These are phyloP conservation scores for Archips crataeganus DNA, from an alignment of 2,888 invertebrate genomes.

Conservation along the genomic window DNA sequence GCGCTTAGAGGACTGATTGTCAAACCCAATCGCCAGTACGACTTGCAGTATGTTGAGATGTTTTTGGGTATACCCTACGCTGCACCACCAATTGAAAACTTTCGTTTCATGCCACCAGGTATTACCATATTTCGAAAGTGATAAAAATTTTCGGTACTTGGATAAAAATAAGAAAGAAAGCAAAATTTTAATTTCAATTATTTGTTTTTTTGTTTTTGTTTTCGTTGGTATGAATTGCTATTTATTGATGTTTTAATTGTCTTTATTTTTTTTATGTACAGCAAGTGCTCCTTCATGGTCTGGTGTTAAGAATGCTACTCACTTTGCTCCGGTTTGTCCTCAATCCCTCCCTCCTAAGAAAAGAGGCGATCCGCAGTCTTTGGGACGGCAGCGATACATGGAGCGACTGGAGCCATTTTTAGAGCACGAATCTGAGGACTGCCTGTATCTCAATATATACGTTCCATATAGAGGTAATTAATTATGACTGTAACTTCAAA, in stretches of 20 bases:
- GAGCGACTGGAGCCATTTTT: slow-evolving; percentile 90
- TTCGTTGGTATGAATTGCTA: no score
- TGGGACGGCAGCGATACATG: slow-evolving; percentile 90
- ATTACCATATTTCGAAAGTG: slow-evolving; percentile 23
- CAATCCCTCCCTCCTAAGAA: slow-evolving; percentile 91
- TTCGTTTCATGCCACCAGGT: slow-evolving; percentile 95
- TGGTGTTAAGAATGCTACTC: slow-evolving; percentile 88
- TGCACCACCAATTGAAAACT: slow-evolving; percentile 90
- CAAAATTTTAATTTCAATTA: neutral
- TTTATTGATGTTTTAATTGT: neutral
- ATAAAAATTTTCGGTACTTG: no score
- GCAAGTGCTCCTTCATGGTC: slow-evolving; percentile 93
- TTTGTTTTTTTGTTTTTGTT: neutral
- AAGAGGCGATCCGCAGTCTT: slow-evolving; percentile 86
- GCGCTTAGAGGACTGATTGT: slow-evolving; percentile 89
- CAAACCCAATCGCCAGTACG: slow-evolving; percentile 87
- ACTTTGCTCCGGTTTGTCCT: slow-evolving; percentile 94
- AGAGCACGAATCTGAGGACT: slow-evolving; percentile 92
- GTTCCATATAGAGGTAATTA: slow-evolving; percentile 92
- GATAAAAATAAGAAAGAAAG: no score
- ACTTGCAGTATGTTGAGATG: slow-evolving; percentile 89
- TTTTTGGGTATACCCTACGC: slow-evolving; percentile 94
- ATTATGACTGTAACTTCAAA: slow-evolving; percentile 51
- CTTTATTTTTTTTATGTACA: slow-evolving; percentile 59
- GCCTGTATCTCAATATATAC: slow-evolving; percentile 96